A percentile compares a stretch with the other conserved stretches of the same genome.
phyloP scores from a whole-genome alignment of 2,797 vertebrate species.

The Oreochromis mossambicus region DNA sequence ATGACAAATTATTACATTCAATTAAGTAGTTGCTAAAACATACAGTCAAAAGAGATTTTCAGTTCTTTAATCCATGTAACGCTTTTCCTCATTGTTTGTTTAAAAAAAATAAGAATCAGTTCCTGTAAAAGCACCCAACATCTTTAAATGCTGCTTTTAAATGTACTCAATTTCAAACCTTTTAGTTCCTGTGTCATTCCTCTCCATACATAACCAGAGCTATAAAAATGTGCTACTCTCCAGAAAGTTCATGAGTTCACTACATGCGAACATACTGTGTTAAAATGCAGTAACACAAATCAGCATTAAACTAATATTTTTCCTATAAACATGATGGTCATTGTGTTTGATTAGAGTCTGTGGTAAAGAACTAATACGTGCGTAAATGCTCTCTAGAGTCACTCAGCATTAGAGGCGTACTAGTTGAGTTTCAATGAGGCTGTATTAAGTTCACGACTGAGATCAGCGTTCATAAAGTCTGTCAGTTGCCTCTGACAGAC shows the following conservation, averaged over 20 bases:
- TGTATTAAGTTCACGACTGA: not conserved
- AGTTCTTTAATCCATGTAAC: not conserved
- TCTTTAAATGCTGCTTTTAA: not conserved
- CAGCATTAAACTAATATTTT: conserved; percentile 26
- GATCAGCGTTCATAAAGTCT: conserved; percentile 15
- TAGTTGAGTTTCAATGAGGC: not conserved
- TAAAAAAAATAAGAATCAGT: not conserved
- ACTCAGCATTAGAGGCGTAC: not conserved
- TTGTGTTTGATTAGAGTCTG: conserved; percentile 35
- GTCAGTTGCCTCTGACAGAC: not conserved
- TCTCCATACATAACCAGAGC: not conserved
- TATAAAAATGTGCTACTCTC: conserved; percentile 22
- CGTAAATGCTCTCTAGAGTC: conserved; percentile 23
- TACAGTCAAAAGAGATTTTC: not conserved
- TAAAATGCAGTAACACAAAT: conserved; percentile 37
- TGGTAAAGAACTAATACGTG: conserved; percentile 21
- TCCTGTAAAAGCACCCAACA: not conserved
- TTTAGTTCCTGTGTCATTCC: not conserved
- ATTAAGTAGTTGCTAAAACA: not conserved
- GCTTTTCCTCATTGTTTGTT: not conserved
- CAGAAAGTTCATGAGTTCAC: conserved; percentile 34
- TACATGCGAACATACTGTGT: conserved; percentile 21
- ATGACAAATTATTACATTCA: conserved; percentile 21
- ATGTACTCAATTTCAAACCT: not conserved
- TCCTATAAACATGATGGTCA: conserved; percentile 2